These are phyloP conservation scores for Augochlora pura DNA, from an alignment of 1,140 invertebrate genomes.

Conservation along the genomic window DNA sequence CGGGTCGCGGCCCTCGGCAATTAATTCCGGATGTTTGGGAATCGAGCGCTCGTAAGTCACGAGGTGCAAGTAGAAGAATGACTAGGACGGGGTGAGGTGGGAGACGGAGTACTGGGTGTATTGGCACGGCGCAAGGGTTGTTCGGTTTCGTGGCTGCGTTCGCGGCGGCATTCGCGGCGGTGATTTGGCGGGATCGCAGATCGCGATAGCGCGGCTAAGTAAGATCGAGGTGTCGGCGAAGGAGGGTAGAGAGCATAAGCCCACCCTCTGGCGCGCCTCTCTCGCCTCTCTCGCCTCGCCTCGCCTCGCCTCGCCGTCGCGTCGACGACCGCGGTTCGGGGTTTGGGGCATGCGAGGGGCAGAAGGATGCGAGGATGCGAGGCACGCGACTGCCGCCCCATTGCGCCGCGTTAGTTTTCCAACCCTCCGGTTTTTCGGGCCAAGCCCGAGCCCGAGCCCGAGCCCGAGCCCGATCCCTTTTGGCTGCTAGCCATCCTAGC, in stretches of 20 bases:
- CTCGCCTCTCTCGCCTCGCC: too few relatives aligned
- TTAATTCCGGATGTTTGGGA: too few relatives aligned
- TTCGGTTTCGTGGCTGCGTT: constrained; percentile 46
- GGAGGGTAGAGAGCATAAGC: constrained; percentile 44
- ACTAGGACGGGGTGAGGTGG: too few relatives aligned
- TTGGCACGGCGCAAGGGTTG: constrained; percentile 2
- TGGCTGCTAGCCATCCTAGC: constrained; percentile 67
- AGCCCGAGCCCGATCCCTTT: constrained; percentile 8
- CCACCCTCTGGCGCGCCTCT: background rate
- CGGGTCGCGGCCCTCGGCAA: too few relatives aligned
- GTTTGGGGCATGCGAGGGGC: too few relatives aligned
- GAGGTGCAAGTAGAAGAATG: too few relatives aligned
- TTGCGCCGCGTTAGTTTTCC: constrained; percentile 68
- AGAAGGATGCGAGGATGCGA: constrained; percentile 52
- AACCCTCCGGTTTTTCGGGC: constrained; percentile 27
- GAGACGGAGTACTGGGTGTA: too few relatives aligned
- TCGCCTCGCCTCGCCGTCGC: constrained; percentile 9
- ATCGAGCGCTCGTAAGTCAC: too few relatives aligned
- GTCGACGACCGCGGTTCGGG: constrained; percentile 52
- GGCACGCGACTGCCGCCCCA: constrained; percentile 72
- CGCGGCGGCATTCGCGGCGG: constrained; percentile 35
- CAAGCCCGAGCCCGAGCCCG: background rate
- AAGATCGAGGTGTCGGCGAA: constrained; percentile 51
- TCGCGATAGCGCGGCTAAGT: constrained; percentile 48
- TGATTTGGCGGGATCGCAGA: constrained; percentile 54